Percentiles rank a stretch among this genome's conserved stretches.
These are phyloP conservation scores for Caradrina clavipalpis DNA, from an alignment of 2,888 invertebrate genomes.

Conservation along the genomic window DNA sequence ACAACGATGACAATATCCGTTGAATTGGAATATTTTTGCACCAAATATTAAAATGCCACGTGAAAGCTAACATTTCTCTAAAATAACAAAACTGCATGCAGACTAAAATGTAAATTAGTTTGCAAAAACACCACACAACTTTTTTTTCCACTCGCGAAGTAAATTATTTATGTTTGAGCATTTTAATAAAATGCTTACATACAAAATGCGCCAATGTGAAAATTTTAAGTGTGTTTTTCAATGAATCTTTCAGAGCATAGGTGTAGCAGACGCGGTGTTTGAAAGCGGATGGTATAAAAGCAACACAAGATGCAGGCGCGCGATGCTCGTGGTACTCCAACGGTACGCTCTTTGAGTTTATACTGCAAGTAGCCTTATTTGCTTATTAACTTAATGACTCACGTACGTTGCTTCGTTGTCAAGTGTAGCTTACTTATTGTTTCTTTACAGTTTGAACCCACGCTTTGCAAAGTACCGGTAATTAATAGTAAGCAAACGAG, in stretches of 20 bases:
- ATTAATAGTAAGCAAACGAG: constrained; percentile 16
- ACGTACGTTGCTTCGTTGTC: constrained; percentile 20
- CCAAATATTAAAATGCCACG: constrained; percentile 10
- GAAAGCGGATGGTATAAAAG: constrained; percentile 81
- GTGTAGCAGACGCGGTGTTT: constrained; percentile 81
- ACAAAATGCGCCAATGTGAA: constrained; percentile 18
- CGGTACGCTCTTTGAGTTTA: constrained; percentile 71
- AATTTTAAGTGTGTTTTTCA: constrained; percentile 40
- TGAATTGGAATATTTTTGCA: constrained; percentile 10
- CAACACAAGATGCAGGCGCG: constrained; percentile 75
- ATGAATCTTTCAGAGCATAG: constrained; percentile 74
- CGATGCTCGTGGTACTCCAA: constrained; percentile 77
- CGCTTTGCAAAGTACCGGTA: constrained; percentile 8
- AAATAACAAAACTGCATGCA: constrained; percentile 27
- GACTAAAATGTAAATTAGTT: constrained; percentile 36
- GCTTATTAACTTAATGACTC: constrained; percentile 43
- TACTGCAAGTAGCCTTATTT: constrained; percentile 47
- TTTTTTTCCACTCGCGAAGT: constrained; percentile 22
- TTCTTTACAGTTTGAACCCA: constrained; percentile 16
- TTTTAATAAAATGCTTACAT: constrained; percentile 29
- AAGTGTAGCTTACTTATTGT: constrained; percentile 1
- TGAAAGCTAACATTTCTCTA: constrained; percentile 17
- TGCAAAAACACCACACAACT: constrained; percentile 23
- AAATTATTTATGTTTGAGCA: constrained; percentile 36
- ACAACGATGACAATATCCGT: background rate